Conservation (phyloP, 2,797 vertebrate species). For the Bradypus variegatus region DNA sequence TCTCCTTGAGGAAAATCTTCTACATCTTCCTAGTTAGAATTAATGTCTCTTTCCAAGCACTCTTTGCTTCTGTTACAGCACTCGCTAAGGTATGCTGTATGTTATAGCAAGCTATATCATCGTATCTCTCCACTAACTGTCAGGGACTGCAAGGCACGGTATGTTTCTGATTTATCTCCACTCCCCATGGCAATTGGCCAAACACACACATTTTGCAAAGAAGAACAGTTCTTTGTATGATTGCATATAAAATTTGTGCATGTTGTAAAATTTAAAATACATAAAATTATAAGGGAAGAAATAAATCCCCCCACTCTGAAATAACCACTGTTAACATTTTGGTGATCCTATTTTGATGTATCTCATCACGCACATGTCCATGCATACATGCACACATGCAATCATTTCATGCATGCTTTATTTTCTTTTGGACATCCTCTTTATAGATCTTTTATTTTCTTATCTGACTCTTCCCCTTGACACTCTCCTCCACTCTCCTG, state of each 20-base stretch:
- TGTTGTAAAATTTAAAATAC: slow-evolving; percentile 12
- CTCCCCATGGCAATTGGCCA: background rate
- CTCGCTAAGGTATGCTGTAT: background rate
- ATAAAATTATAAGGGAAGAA: background rate
- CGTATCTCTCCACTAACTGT: background rate
- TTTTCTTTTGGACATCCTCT: background rate
- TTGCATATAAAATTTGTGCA: background rate
- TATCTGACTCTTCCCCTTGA: background rate
- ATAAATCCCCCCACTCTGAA: background rate
- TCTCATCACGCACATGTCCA: background rate
- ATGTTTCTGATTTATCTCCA: background rate
- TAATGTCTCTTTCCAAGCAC: background rate
- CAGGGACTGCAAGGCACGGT: background rate
- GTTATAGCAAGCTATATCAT: background rate
- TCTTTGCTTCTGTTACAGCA: background rate
- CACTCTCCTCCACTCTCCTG: background rate
- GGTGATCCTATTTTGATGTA: background rate
- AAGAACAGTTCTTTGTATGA: background rate
- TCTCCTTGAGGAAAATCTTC: background rate
- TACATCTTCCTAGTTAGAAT: background rate
- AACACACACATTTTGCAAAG: background rate
- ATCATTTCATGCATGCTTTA: background rate
- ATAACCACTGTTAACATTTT: background rate
- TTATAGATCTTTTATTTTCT: background rate
- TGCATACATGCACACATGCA: background rate